phyloP scores from a whole-genome alignment of 2,888 invertebrate genomes.

The Dendrolimus pini region DNA sequence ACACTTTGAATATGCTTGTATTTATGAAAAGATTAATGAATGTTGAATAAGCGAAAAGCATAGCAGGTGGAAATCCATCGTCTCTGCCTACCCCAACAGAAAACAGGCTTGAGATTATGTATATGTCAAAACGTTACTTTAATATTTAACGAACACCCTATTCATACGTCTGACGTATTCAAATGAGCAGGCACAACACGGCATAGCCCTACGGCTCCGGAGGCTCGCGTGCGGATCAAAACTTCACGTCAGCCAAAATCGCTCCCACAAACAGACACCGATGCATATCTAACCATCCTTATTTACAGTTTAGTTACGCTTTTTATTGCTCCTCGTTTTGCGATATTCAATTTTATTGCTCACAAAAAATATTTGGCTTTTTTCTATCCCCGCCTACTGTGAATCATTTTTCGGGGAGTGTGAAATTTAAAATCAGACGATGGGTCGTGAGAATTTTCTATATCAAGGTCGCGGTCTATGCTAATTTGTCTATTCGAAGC shows the following conservation, averaged over 20 bases:
- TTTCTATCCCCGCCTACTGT: not conserved
- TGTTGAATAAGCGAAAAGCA: too few relatives aligned
- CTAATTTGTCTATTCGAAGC: not conserved
- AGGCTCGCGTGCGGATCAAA: slow-evolving; percentile 23
- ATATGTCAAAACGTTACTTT: not conserved
- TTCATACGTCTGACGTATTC: not conserved
- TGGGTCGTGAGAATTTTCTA: not conserved
- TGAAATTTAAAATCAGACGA: not conserved
- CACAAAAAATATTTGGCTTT: slow-evolving; percentile 14
- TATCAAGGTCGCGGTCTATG: not conserved
- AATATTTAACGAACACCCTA: slow-evolving; percentile 3
- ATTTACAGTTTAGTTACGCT: slow-evolving; percentile 30
- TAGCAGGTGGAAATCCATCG: too few relatives aligned
- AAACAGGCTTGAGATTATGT: too few relatives aligned
- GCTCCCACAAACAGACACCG: slow-evolving; percentile 34
- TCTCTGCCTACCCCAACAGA: too few relatives aligned
- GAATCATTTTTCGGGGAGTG: not conserved
- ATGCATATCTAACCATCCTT: slow-evolving; percentile 32
- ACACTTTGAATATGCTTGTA: too few relatives aligned
- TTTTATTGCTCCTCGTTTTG: slow-evolving; percentile 19
- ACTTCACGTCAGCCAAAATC: slow-evolving; percentile 31
- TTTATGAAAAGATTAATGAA: too few relatives aligned
- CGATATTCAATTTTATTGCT: slow-evolving; percentile 17
- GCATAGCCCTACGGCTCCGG: slow-evolving; percentile 15
- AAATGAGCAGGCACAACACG: slow-evolving; percentile 1